Percentiles rank a stretch among this genome's conserved stretches.
phyloP scores from a whole-genome alignment of 2,797 vertebrate species.

The Onychomys torridus region DNA sequence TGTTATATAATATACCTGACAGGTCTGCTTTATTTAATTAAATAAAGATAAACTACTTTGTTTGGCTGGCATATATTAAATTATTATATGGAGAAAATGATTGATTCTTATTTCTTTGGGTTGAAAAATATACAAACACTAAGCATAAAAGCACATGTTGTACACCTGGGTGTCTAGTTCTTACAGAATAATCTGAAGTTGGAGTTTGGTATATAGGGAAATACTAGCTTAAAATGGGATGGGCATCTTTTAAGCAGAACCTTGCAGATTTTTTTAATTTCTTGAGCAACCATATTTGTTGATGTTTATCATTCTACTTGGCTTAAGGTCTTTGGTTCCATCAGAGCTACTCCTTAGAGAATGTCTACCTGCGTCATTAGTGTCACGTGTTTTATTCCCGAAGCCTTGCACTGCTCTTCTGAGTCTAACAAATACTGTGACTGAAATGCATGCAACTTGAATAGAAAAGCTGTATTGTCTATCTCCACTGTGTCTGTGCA shows the following conservation, averaged over 20 bases:
- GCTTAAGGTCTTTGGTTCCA: conserved; percentile 70
- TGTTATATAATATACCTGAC: conserved; percentile 89
- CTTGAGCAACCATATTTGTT: conserved; percentile 75
- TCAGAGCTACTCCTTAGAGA: conserved; percentile 68
- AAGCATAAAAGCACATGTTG: conserved; percentile 77
- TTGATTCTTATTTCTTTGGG: conserved; percentile 84
- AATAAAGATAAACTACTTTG: conserved; percentile 90
- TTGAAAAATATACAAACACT: conserved; percentile 77
- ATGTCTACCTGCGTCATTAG: conserved; percentile 56
- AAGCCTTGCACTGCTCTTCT: conserved; percentile 79
- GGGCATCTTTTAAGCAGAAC: conserved; percentile 74
- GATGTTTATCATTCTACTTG: conserved; percentile 77
- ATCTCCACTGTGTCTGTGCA: conserved; percentile 70
- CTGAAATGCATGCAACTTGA: conserved; percentile 82
- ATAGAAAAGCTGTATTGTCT: conserved; percentile 75
- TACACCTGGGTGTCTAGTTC: conserved; percentile 78
- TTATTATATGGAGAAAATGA: conserved; percentile 86
- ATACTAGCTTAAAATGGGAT: conserved; percentile 73
- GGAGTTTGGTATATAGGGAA: conserved; percentile 72
- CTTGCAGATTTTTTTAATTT: conserved; percentile 67
- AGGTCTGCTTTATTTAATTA: conserved; percentile 92
- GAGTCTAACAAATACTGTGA: conserved; percentile 81
- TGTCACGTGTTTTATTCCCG: conserved; percentile 82
- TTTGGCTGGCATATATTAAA: conserved; percentile 90
- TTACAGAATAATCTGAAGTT: conserved; percentile 67